Conservation (phyloP, 2,888 invertebrate species). For the Erebia aethiops region DNA sequence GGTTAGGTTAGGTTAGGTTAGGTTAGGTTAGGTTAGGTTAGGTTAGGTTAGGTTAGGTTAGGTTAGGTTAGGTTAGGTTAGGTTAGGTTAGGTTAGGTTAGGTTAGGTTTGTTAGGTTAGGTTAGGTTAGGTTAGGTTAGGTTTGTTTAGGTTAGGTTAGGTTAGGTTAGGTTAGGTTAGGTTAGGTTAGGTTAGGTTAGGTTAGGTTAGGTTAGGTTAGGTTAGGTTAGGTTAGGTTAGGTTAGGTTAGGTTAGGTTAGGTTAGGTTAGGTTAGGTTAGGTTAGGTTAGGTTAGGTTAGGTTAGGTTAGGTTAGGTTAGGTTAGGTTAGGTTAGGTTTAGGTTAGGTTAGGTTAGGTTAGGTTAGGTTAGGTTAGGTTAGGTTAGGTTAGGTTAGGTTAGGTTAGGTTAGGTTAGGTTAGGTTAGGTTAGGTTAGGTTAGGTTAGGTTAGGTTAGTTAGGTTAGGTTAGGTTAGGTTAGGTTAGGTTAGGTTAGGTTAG, state of each 20-base stretch:
- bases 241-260: slow-evolving; percentile 42
- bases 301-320: slow-evolving; percentile 31
- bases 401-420: slow-evolving; percentile 30
- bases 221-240: slow-evolving; percentile 41
- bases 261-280: slow-evolving; percentile 40
- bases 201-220: slow-evolving; percentile 19
- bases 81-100: slow-evolving; percentile 46
- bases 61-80: slow-evolving; percentile 46
- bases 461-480: slow-evolving; percentile 31
- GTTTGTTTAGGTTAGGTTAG: slow-evolving; percentile 38
- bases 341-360: slow-evolving; percentile 38
- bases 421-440: slow-evolving; percentile 30
- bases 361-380: slow-evolving; percentile 39
- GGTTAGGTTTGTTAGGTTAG: slow-evolving; percentile 28
- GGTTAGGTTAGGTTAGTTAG: slow-evolving; percentile 29
- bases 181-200: slow-evolving; percentile 31
- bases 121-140: slow-evolving; percentile 42
- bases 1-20: slow-evolving; percentile 44
- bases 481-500: slow-evolving; percentile 32
- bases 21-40: slow-evolving; percentile 29
- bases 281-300: slow-evolving; percentile 33
- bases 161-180: slow-evolving; percentile 41
- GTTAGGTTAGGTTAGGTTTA: slow-evolving; percentile 40
- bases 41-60: slow-evolving; percentile 39
- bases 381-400: slow-evolving; percentile 35